Evolutionary conservation across 2,113 vertebrate species (phyloP).

Genomic region (Sula dactylatra): DNA sequence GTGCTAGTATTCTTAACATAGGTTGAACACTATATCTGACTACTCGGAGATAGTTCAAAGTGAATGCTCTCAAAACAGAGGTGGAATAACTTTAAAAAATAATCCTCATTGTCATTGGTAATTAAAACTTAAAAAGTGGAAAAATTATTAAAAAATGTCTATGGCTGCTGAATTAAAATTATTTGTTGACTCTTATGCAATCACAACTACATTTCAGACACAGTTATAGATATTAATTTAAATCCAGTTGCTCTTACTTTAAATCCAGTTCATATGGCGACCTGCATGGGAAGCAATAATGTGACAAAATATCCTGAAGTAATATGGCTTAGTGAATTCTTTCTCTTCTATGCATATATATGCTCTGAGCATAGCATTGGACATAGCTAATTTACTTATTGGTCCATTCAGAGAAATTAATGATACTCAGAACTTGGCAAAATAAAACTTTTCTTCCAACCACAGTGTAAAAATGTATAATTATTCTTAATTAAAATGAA

Average conservation of each 20-base stretch:
- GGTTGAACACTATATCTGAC: neutral
- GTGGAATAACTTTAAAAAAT: neutral
- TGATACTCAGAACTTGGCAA: neutral
- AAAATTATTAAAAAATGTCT: neutral
- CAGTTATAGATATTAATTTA: neutral
- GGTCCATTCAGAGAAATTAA: neutral
- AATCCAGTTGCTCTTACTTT: neutral
- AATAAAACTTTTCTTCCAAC: neutral
- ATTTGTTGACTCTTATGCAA: neutral
- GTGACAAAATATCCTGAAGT: neutral
- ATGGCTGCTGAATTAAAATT: neutral
- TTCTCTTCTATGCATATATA: neutral
- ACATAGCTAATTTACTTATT: neutral
- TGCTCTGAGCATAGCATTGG: neutral
- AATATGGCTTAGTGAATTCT: neutral
- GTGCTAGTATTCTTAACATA: neutral
- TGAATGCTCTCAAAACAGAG: neutral
- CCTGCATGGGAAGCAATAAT: neutral
- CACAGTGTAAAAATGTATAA: neutral
- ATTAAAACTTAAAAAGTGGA: slow-evolving; percentile 21
- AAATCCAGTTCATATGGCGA: neutral
- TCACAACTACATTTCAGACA: neutral
- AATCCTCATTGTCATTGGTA: neutral
- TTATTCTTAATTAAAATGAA: neutral
- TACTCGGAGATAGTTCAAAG: slow-evolving; percentile 24